A percentile compares a stretch with the other conserved stretches of the same genome.
These are phyloP conservation scores for Clarias pachynema DNA, from an alignment of 2,797 vertebrate species.

Conservation along the genomic window DNA sequence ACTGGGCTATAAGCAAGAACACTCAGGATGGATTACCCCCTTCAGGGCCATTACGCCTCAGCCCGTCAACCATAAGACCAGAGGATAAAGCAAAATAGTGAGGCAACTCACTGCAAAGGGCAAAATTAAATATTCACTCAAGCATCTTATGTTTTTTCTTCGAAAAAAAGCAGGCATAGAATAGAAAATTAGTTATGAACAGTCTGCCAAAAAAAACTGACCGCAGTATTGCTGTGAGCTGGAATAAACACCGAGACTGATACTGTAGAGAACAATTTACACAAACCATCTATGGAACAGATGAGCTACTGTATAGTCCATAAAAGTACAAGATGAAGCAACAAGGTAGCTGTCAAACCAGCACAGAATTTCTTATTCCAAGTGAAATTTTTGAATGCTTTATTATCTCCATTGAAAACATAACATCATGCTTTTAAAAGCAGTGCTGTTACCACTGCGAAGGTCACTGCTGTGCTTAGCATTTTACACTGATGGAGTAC, in stretches of 20 bases:
- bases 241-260: neutral
- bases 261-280: neutral
- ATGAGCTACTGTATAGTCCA: neutral
- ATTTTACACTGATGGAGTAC: neutral
- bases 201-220: neutral
- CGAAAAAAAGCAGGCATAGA: neutral
- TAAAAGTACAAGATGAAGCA: neutral
- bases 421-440: neutral
- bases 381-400: neutral
- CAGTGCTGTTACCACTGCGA: neutral
- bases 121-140: slow-evolving; percentile 3
- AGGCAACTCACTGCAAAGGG: neutral
- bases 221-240: neutral
- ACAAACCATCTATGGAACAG: neutral
- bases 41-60: slow-evolving; percentile 24
- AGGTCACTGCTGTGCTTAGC: neutral
- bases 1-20: slow-evolving; percentile 45
- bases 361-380: neutral
- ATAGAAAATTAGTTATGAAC: neutral
- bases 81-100: slow-evolving; percentile 1
- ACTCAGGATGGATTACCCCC: slow-evolving; percentile 40
- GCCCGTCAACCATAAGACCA: slow-evolving; percentile 27
- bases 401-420: neutral
- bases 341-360: too few species aligned
- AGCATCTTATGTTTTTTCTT: neutral